phyloP scores from a whole-genome alignment of 2,797 vertebrate species.

The Sebastes matsubarae region DNA sequence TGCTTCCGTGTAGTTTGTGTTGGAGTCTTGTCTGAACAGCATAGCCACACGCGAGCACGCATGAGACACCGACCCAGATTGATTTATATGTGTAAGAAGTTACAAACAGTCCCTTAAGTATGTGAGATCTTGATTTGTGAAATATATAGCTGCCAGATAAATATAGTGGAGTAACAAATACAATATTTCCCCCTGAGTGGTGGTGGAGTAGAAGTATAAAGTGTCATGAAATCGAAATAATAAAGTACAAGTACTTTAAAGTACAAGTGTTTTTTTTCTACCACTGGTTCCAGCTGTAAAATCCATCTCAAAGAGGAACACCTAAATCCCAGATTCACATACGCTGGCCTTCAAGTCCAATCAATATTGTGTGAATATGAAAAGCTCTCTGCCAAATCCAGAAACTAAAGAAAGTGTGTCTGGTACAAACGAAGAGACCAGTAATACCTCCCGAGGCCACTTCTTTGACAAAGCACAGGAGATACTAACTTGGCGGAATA shows the following conservation, averaged over 20 bases:
- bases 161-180: neutral
- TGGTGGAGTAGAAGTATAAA: neutral
- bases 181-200: neutral
- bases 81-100: too few relatives aligned
- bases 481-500: conserved; percentile 28
- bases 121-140: neutral
- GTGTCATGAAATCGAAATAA: neutral
- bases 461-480: conserved; percentile 36
- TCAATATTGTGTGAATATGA: conserved; percentile 17
- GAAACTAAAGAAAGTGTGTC: conserved; percentile 7
- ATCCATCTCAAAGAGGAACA: conserved; percentile 5
- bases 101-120: too few relatives aligned
- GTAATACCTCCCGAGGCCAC: conserved; percentile 22
- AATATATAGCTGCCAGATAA: neutral
- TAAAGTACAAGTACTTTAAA: neutral
- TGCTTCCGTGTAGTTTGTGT: too few relatives aligned
- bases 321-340: neutral
- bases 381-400: conserved; percentile 18
- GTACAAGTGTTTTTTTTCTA: too few relatives aligned
- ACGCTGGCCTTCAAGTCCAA: neutral
- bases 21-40: too few relatives aligned
- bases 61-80: too few relatives aligned
- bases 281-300: neutral
- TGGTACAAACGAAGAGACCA: conserved; percentile 3
- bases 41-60: rapidly evolving